Evolutionary conservation across 2,888 invertebrate genomes (phyloP).

Genomic region (Tiliacea citrago): DNA sequence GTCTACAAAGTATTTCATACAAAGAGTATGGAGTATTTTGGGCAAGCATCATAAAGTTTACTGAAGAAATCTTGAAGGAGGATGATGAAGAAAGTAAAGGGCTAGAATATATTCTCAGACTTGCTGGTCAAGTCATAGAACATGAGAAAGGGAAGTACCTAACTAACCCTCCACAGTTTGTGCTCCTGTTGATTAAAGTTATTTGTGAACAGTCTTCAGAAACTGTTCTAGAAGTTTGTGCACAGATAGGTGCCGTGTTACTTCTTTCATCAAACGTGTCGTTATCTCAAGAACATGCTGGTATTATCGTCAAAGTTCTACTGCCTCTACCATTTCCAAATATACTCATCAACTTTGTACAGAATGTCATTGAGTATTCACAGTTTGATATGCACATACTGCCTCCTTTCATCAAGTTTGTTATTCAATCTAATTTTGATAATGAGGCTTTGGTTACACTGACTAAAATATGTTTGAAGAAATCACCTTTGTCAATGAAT

Average conservation of each 20-base stretch:
- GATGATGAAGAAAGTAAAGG: conserved; percentile 79
- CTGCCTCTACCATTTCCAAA: conserved; percentile 90
- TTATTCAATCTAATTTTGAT: conserved; percentile 89
- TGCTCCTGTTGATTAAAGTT: conserved; percentile 90
- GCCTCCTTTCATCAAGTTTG: conserved; percentile 92
- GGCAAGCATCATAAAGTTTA: conserved; percentile 85
- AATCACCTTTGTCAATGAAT: conserved; percentile 91
- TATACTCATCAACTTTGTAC: conserved; percentile 92
- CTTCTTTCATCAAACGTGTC: conserved; percentile 91
- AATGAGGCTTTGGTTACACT: conserved; percentile 91
- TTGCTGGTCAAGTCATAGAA: conserved; percentile 91
- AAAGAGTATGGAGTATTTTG: conserved; percentile 93
- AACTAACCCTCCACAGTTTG: conserved; percentile 90
- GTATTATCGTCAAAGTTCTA: conserved; percentile 92
- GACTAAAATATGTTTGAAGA: conserved; percentile 92
- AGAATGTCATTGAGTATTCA: conserved; percentile 92
- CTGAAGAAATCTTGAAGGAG: conserved; percentile 81
- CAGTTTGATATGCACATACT: conserved; percentile 94
- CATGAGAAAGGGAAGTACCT: conserved; percentile 92
- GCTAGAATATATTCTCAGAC: conserved; percentile 88
- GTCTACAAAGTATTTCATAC: conserved; percentile 91
- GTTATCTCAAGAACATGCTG: conserved; percentile 93
- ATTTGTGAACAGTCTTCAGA: conserved; percentile 87
- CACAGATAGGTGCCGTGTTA: conserved; percentile 91
- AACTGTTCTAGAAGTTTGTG: conserved; percentile 85